These are phyloP conservation scores for Plestiodon gilberti DNA, from an alignment of 2,113 vertebrate genomes.

Conservation along the genomic window DNA sequence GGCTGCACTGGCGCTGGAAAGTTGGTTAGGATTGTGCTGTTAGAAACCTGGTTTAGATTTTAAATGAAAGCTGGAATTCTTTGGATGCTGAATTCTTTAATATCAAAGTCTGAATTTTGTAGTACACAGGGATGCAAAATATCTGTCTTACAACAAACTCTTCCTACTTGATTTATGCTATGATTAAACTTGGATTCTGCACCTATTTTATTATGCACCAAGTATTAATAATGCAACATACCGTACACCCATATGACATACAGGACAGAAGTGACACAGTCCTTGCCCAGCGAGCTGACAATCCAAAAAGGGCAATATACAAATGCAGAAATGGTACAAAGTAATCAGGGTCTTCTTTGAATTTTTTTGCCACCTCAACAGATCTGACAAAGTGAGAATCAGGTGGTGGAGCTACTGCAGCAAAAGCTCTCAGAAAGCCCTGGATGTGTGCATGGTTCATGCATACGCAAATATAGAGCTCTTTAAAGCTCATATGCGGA, in stretches of 20 bases:
- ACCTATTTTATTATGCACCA: not conserved
- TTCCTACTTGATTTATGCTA: not conserved
- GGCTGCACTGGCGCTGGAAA: too few relatives aligned
- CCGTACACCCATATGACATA: not conserved
- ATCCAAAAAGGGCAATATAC: not conserved
- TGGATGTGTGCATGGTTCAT: not conserved
- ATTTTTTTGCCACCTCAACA: not conserved
- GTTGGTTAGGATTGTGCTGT: not conserved
- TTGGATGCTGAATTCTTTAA: not conserved
- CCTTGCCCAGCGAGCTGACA: not conserved
- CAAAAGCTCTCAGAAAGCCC: not conserved
- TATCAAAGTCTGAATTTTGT: too few relatives aligned
- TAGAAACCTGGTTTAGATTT: not conserved
- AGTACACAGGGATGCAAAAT: not conserved
- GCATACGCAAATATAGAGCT: not conserved
- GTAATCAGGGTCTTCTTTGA: not conserved
- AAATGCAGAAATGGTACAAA: not conserved
- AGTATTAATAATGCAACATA: not conserved
- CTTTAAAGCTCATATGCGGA: not conserved
- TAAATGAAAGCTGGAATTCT: not conserved
- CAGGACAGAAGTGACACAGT: not conserved
- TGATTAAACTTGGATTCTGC: not conserved
- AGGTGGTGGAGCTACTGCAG: not conserved
- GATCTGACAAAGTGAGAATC: not conserved
- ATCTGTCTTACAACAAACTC: not conserved